Evolutionary conservation across 2,797 vertebrate genomes (phyloP).

Genomic region (Acrossocheilus wenchowensis): DNA sequence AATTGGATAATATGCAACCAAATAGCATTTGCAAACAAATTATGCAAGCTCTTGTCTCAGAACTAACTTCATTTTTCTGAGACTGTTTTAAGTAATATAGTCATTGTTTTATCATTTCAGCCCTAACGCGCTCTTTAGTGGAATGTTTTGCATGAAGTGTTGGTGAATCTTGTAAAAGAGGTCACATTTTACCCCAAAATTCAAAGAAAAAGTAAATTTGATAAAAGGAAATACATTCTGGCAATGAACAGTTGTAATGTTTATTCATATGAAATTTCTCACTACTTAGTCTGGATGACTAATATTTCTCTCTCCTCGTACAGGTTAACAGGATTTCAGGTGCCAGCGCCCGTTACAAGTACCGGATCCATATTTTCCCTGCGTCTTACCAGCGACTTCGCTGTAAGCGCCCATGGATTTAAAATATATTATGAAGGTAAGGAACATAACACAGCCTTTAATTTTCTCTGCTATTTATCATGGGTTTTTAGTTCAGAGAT

Average conservation of each 20-base stretch:
- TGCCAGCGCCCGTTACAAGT: constrained; percentile 96
- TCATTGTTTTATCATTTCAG: background rate
- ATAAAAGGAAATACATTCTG: background rate
- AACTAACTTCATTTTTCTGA: background rate
- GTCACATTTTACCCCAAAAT: background rate
- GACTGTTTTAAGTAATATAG: background rate
- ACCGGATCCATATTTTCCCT: constrained; percentile 97
- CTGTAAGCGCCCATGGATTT: constrained; percentile 98
- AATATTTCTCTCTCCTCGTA: constrained; percentile 54
- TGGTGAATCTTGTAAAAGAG: background rate
- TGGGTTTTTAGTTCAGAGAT: constrained; percentile 4
- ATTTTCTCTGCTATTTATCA: constrained; percentile 21
- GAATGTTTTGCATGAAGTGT: background rate
- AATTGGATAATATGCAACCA: background rate
- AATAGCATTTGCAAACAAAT: background rate
- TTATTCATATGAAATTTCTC: background rate
- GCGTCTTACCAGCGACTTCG: constrained; percentile 98
- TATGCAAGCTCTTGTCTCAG: background rate
- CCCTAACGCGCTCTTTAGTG: background rate
- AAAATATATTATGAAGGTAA: constrained; percentile 99
- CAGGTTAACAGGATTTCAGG: constrained; percentile 98
- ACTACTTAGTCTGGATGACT: background rate
- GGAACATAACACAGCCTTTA: constrained; percentile 58
- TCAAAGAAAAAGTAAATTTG: background rate
- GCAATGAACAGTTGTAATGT: background rate